Evolutionary conservation across 2,113 vertebrate genomes (phyloP), one percentile per base, ranked within the genome.

Genomic region (Coturnix japonica): DNA sequence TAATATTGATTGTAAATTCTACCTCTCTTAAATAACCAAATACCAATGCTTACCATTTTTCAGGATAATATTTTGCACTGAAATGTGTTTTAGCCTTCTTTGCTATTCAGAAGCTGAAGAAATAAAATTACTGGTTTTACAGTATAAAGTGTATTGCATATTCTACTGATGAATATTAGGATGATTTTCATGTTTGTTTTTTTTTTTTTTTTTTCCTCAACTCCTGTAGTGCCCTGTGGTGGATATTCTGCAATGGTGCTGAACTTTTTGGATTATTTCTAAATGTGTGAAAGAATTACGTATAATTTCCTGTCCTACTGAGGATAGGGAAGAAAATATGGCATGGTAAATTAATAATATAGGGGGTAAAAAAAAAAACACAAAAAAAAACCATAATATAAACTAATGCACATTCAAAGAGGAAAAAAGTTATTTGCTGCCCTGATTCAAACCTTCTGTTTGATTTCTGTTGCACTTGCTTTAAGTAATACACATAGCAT

Each of bases 241-340:
- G 0, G 0, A 73, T 69, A 56, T 44, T 75, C 20, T 82, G 15
- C 14, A 83, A 2, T 8, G 17, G 4, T 0, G 1, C 8, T 49
- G 23, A 90, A 28, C 15, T 3, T 61, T 8, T 61, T 8, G 47
- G 39, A n/a, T 67, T 75, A 22, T 64, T 1, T 2, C n/a, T 35
- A 11, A 78, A n/a, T 33, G 2, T 41, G 23, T 43, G 5, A 37
- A 64, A 44, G 16, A 63, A 23, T 7, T 46, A 46, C 5, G 19
- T 46, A 20, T 46, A 46, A 46, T 46, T 46, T 18, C 44, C 44
- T 20, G 44, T 46, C 15, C 33, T 67, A 18, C 6, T 54, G 31
- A 64, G 7, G 19, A 64, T 71, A 89, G 1, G 17, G 4, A 14
- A 74, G 54, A 63, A 67, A 78, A 57, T 28, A 30, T 2, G 25